These are phyloP conservation scores for Miltochrista miniata DNA, from an alignment of 2,888 invertebrate genomes.

Conservation along the genomic window DNA sequence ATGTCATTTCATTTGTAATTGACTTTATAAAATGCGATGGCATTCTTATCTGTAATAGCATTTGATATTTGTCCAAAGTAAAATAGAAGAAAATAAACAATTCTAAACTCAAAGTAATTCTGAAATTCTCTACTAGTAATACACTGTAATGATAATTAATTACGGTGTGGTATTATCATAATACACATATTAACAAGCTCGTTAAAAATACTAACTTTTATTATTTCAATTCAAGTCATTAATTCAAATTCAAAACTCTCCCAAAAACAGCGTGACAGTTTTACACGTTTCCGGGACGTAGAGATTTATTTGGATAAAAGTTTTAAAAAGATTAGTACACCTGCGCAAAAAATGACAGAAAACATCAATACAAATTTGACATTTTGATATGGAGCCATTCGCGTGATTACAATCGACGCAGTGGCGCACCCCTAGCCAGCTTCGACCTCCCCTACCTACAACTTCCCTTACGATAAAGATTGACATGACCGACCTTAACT, in stretches of 20 bases:
- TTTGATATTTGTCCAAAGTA: conserved; percentile 21
- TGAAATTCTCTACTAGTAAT: too few species aligned
- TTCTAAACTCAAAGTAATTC: too few species aligned
- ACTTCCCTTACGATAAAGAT: conserved; percentile 82
- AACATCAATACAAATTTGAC: conserved; percentile 77
- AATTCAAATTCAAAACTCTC: too few species aligned
- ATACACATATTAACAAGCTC: too few species aligned
- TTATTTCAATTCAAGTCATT: too few species aligned
- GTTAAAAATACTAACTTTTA: too few species aligned
- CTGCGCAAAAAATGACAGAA: conserved; percentile 63
- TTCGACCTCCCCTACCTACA: conserved; percentile 64
- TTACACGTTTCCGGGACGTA: not conserved
- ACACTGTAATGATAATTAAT: too few species aligned
- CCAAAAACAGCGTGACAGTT: too few species aligned
- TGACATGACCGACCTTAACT: conserved; percentile 75
- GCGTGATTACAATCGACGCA: conserved; percentile 83
- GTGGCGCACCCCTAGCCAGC: conserved; percentile 71
- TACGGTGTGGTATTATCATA: too few species aligned
- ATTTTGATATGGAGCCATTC: conserved; percentile 81
- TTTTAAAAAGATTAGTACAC: conserved; percentile 46
- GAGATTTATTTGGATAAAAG: not conserved
- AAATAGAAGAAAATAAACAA: conserved; percentile 13
- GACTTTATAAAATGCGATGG: conserved; percentile 36
- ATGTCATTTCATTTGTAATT: conserved; percentile 44
- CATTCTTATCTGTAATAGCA: conserved; percentile 32